These are phyloP conservation scores for Periparus ater DNA, from an alignment of 2,797 vertebrate genomes.

Conservation along the genomic window DNA sequence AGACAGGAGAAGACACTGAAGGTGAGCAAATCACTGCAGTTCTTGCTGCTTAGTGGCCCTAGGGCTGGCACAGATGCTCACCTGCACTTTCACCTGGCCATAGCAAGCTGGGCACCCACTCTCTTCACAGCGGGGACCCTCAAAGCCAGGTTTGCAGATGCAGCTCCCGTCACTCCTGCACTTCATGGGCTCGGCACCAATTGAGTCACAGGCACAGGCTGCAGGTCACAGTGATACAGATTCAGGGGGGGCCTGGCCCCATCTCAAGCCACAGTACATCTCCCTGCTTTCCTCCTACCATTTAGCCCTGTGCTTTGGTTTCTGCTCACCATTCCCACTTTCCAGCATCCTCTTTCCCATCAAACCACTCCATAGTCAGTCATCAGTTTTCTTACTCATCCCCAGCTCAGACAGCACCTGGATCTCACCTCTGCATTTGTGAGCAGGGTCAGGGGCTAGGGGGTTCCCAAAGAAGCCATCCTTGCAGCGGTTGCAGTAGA, in stretches of 20 bases:
- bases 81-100: slow-evolving; percentile 82
- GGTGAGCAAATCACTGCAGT: accelerated
- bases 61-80: slow-evolving; percentile 39
- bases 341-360: background rate
- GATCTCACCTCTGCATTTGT: slow-evolving; percentile 83
- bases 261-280: background rate
- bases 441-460: background rate
- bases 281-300: background rate
- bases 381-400: background rate
- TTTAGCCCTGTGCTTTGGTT: background rate
- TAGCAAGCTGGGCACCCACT: slow-evolving; percentile 88
- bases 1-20: background rate
- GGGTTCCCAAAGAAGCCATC: background rate
- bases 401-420: background rate
- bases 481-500: slow-evolving; percentile 89
- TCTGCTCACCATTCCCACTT: background rate
- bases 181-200: slow-evolving; percentile 73
- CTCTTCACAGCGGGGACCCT: slow-evolving; percentile 82
- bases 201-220: slow-evolving; percentile 85
- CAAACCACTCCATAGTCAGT: accelerated
- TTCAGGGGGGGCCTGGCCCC: background rate
- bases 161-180: slow-evolving; percentile 85
- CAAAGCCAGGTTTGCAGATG: slow-evolving; percentile 83
- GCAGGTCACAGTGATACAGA: accelerated
- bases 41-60: background rate